Conservation (phyloP, 2,888 invertebrate genomes). For the Choristoneura rosaceana region DNA sequence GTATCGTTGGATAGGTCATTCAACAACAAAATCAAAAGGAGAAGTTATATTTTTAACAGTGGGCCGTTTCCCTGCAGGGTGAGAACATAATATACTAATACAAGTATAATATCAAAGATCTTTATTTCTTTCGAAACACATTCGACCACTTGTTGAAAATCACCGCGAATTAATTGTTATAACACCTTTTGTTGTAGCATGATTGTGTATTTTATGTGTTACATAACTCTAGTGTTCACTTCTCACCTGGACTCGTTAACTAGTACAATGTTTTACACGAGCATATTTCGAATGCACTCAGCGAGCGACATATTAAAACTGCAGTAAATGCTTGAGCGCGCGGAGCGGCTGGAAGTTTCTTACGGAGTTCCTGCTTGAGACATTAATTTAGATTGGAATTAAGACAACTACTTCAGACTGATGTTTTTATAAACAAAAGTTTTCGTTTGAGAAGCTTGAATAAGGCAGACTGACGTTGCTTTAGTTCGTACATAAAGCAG, state of each 20-base stretch:
- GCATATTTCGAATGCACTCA: constrained; percentile 19
- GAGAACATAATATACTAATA: no score
- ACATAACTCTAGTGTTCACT: background rate
- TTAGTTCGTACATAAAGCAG: background rate
- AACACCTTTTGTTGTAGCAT: no score
- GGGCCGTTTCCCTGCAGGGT: no score
- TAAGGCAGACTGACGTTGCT: background rate
- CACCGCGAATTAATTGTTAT: no score
- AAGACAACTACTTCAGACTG: constrained; percentile 26
- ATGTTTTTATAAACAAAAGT: constrained; percentile 2
- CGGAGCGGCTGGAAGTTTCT: constrained; percentile 33
- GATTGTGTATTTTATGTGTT: background rate
- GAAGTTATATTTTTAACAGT: no score
- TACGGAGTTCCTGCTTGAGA: constrained; percentile 16
- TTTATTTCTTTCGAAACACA: no score
- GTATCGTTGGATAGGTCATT: no score
- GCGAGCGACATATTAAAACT: constrained; percentile 35
- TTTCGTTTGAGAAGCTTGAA: background rate
- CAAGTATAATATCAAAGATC: no score
- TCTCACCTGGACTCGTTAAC: background rate
- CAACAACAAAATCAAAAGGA: no score
- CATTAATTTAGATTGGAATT: constrained; percentile 42
- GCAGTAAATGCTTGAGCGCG: constrained; percentile 39
- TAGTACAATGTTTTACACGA: background rate
- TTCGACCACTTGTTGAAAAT: no score